Evolutionary conservation across 1,140 invertebrate genomes (phyloP), one percentile per base, ranked within the genome.

Genomic region (Dolichoris vasculosae): DNA sequence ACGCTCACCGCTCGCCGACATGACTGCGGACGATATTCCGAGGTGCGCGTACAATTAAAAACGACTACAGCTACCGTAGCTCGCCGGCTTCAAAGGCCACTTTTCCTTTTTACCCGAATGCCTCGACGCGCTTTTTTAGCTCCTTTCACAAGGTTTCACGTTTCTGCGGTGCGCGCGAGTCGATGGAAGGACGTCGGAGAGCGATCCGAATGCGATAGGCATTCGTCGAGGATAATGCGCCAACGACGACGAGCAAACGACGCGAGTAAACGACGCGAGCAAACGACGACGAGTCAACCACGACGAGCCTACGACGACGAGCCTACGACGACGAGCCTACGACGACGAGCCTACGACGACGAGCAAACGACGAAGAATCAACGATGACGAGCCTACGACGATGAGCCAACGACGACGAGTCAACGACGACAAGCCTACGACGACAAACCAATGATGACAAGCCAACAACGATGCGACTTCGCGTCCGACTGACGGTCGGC

Each of bases 21-120:
- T 40, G 40, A 35, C 9, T 26, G 15, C 4, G 69, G 13, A 17
- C 30, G 23, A 69, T 38, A 69, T 69, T 51, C 48, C 55, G 23
- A 59, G 17, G 32, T 15, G 15, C 76, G 38, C 32, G 13, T n/a
- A 63, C 78, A 81, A 81, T 81, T 81, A 81, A 81, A 81, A 69
- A n/a, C 38, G 63, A 59, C 55, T 59, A 2, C 55, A 9, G 55
- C 20, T 26, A 59, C 55, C 23, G 23, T 26, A 59, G 9, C 55
- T 26, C 55, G 48, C 7, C 48, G 48, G 15, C 48, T 51, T 59
- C 48, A 48, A 30, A 63, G 78, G 38, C 11, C 78, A 69, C 63
- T 81, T 81, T 81, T 67, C 78, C 63, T 81, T 81, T 81, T 81
- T 81, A 46, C 43, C 55, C 55, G 55, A 51, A n/a, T 79, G 77